phyloP scores from a whole-genome alignment of 2,797 vertebrate species.

The Miichthys miiuy region DNA sequence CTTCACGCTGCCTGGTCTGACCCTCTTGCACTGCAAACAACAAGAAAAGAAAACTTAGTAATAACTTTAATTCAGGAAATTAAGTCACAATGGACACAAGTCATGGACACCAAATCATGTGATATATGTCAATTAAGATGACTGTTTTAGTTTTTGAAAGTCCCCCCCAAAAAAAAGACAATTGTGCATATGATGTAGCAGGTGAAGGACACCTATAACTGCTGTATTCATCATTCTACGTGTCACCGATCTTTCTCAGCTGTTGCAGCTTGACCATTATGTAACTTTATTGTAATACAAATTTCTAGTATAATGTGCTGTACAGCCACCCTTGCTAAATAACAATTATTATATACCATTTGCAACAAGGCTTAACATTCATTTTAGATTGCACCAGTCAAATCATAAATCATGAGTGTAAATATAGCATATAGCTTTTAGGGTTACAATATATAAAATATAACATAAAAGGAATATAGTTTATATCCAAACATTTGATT shows the following conservation, averaged over 20 bases:
- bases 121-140: slow-evolving; percentile 20
- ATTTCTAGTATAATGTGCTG: not conserved
- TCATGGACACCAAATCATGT: slow-evolving; percentile 22
- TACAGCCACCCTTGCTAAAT: not conserved
- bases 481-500: not conserved
- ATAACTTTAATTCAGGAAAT: slow-evolving; percentile 65
- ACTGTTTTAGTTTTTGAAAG: slow-evolving; percentile 21
- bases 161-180: not conserved
- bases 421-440: not conserved
- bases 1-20: slow-evolving; percentile 54
- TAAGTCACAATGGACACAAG: slow-evolving; percentile 24
- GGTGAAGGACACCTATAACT: slow-evolving; percentile 60
- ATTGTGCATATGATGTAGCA: slow-evolving; percentile 55
- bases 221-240: slow-evolving; percentile 35
- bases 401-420: not conserved
- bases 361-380: not conserved
- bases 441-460: not conserved
- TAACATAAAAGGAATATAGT: not conserved
- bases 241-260: not conserved
- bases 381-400: not conserved
- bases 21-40: slow-evolving; percentile 56
- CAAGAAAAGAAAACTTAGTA: slow-evolving; percentile 71
- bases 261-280: not conserved
- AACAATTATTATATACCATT: not conserved
- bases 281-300: not conserved